These are phyloP conservation scores for Eutrigla gurnardus DNA, from an alignment of 2,797 vertebrate species.

Conservation along the genomic window DNA sequence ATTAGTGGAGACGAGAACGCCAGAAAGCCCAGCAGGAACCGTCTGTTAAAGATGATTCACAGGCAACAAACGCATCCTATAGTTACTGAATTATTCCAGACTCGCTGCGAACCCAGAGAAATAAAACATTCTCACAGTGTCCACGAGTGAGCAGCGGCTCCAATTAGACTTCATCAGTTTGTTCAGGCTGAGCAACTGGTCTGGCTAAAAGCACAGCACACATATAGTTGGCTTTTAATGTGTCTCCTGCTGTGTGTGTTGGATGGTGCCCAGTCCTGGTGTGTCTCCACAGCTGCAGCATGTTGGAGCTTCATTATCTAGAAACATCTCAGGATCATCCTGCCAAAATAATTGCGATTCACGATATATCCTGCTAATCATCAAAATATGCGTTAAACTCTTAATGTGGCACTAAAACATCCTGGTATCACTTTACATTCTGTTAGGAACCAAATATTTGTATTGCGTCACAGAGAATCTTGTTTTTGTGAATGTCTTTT, in stretches of 20 bases:
- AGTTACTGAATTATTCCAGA: conserved; percentile 74
- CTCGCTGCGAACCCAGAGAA: conserved; percentile 53
- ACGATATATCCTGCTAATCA: too few relatives aligned
- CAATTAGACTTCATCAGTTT: conserved; percentile 29
- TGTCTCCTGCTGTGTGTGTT: conserved; percentile 3
- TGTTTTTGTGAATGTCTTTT: too few relatives aligned
- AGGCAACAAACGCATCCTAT: conserved; percentile 42
- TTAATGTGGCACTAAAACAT: too few relatives aligned
- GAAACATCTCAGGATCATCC: neutral
- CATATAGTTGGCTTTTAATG: conserved; percentile 11
- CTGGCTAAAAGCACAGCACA: conserved; percentile 22
- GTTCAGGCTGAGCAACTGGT: conserved; percentile 22
- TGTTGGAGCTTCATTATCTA: neutral
- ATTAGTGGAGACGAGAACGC: conserved; percentile 31
- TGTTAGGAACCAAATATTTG: too few relatives aligned
- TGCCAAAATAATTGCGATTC: too few relatives aligned
- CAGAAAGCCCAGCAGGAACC: neutral
- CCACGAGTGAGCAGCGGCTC: conserved; percentile 30
- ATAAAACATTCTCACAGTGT: conserved; percentile 47
- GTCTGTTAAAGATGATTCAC: conserved; percentile 23
- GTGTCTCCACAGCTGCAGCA: neutral
- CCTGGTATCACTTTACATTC: too few relatives aligned
- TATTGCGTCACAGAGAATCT: too few relatives aligned
- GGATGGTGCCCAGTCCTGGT: neutral
- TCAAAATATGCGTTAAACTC: too few relatives aligned